Base-by-base conservation (phyloP, 2,113 vertebrate species). In the Procavia capensis region DNA sequence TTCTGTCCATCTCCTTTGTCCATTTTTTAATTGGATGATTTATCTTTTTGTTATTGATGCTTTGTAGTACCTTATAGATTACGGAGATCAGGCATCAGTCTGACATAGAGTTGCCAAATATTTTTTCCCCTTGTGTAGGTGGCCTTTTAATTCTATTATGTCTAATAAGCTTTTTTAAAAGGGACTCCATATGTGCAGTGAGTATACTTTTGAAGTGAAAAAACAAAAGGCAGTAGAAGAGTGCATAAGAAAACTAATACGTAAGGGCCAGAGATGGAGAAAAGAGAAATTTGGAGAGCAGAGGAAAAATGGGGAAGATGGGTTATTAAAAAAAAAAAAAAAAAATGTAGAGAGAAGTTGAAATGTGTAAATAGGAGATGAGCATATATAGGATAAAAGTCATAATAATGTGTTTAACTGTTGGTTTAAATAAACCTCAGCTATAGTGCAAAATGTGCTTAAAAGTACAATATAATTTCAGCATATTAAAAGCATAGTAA, bases 401-500 rank as follows among this genome's bases (percentile, higher is more conserved):
- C 83, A 95, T 16, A 93, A 27, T 31, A 41, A 34, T 78, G 31
- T 43, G 82, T 82, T 39, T 86, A 85, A 88, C 19, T 39, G 19
- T 20, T 78, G 39, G n/a, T 70, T 91, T 92, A 95, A 83, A 70
- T 84, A 88, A 95, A 88, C 34, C 8, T 79, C 57, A 76, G 54
- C 39, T 90, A 31, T 6, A 83, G 34, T 93, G 50, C n/a, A 24
- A 61, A 79, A 63, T 47, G 57, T 79, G 61, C 94, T 63, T 87
- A 78, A 57, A 85, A 88, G 24, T 34, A 78, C 16, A 90, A 25
- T 76, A 27, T 45, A 90, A 93, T 59, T 83, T 85, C 68, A 94
- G 87, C 61, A 45, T 63, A 90, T 70, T 90, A 50, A 96, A 94
- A 96, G 85, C 43, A 93, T 27, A 41, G 47, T 85, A 96, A 81